Conservation (phyloP, 2,888 invertebrate species). For the Allacma fusca region DNA sequence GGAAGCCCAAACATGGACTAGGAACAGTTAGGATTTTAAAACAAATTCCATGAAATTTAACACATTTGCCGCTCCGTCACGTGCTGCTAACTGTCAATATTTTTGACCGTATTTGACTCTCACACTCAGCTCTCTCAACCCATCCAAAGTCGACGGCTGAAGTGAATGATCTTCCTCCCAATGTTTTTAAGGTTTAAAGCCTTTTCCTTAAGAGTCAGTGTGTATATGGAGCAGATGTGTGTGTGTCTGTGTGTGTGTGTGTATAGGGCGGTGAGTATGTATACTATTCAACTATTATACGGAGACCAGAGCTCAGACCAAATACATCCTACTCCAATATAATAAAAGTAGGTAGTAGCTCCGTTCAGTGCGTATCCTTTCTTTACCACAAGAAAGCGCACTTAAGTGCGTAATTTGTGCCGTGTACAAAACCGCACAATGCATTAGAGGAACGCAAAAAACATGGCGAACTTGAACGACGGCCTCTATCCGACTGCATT, state of each 20-base stretch:
- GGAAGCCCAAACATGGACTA: no score
- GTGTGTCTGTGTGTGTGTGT: no score
- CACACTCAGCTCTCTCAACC: background rate
- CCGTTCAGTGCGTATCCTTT: background rate
- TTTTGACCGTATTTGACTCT: slow-evolving; percentile 7
- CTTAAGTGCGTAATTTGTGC: background rate
- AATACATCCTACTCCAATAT: no score
- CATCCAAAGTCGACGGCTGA: background rate
- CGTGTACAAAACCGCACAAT: background rate
- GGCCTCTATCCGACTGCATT: background rate
- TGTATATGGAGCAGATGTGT: background rate
- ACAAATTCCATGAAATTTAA: background rate
- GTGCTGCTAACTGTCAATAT: slow-evolving; percentile 3
- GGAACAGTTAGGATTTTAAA: background rate
- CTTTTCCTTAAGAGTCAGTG: background rate
- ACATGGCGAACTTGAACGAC: slow-evolving; percentile 4
- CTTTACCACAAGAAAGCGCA: slow-evolving; percentile 16
- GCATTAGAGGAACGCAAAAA: background rate
- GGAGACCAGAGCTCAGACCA: no score
- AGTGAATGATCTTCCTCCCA: background rate
- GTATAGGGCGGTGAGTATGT: no score
- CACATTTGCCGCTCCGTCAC: background rate
- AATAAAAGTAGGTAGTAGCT: background rate
- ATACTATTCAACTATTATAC: no score
- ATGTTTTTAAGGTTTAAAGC: no score